Evolutionary conservation across 2,888 invertebrate genomes (phyloP).

Genomic region (Xanthia togata): DNA sequence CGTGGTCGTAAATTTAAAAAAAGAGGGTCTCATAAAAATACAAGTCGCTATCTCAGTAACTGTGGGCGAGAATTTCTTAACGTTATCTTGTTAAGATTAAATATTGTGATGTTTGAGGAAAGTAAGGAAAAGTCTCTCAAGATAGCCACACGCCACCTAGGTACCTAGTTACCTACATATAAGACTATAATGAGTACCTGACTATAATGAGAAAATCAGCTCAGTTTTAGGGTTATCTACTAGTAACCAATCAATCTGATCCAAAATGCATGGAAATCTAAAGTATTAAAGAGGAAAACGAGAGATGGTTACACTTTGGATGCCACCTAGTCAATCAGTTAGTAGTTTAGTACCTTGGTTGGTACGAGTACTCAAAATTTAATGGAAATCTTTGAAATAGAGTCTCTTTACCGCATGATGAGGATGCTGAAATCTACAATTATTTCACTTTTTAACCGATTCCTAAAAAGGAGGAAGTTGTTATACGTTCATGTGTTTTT

Average conservation of each 20-base stretch:
- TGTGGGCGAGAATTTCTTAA: constrained; percentile 66
- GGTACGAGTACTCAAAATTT: not conserved
- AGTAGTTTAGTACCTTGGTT: too few species aligned
- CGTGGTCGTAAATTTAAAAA: constrained; percentile 76
- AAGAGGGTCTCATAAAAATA: constrained; percentile 71
- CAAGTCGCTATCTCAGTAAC: constrained; percentile 67
- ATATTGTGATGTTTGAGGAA: constrained; percentile 30
- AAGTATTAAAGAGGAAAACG: not conserved
- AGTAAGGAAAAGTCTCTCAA: constrained; percentile 27
- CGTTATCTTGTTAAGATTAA: constrained; percentile 59
- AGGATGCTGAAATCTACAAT: not conserved
- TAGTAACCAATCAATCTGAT: not conserved
- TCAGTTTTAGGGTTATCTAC: not conserved
- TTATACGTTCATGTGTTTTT: too few species aligned
- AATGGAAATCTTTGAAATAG: not conserved
- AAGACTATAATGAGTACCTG: not conserved
- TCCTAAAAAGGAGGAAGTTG: too few species aligned
- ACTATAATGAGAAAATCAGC: not conserved
- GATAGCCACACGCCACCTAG: not conserved
- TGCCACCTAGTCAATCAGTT: not conserved
- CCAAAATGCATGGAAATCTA: constrained; percentile 1
- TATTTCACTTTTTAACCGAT: not conserved
- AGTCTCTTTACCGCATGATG: too few species aligned
- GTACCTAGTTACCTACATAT: not conserved
- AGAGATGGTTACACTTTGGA: not conserved